phyloP scores from a whole-genome alignment of 2,113 vertebrate genomes.

The Carlito syrichta region DNA sequence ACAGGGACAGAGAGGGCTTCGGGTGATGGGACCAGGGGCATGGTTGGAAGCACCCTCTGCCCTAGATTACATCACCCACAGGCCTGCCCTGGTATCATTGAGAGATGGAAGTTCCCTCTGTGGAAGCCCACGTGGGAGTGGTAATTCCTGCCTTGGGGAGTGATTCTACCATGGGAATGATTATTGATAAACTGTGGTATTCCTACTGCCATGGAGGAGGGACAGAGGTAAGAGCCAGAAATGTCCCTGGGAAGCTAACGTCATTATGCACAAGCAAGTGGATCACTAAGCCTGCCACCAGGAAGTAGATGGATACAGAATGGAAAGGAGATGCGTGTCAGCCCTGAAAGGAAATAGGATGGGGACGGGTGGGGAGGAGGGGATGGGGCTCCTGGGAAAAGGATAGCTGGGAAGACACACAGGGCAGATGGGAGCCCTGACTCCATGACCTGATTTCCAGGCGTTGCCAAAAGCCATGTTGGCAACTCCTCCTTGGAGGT shows the following conservation, averaged over 20 bases:
- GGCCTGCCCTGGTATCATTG: not conserved
- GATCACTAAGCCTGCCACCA: not conserved
- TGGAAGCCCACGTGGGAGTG: not conserved
- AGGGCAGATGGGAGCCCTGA: not conserved
- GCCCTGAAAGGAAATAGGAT: not conserved
- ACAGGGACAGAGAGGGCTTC: not conserved
- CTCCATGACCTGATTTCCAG: not conserved
- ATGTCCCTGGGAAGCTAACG: not conserved
- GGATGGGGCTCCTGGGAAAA: not conserved
- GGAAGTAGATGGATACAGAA: not conserved
- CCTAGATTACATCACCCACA: not conserved
- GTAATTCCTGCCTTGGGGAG: not conserved
- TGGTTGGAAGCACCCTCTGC: not conserved
- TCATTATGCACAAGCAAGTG: not conserved
- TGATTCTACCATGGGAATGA: not conserved
- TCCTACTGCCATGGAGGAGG: not conserved
- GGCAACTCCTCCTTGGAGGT: not conserved
- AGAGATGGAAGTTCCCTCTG: not conserved
- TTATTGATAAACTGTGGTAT: not conserved
- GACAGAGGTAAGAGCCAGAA: constrained; percentile 24
- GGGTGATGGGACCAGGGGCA: not conserved
- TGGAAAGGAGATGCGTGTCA: not conserved
- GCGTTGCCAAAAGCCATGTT: not conserved
- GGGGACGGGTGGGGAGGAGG: not conserved
- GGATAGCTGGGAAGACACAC: not conserved